Base-by-base conservation (phyloP, 2,888 invertebrate species). In the Leucoptera coffeella region DNA sequence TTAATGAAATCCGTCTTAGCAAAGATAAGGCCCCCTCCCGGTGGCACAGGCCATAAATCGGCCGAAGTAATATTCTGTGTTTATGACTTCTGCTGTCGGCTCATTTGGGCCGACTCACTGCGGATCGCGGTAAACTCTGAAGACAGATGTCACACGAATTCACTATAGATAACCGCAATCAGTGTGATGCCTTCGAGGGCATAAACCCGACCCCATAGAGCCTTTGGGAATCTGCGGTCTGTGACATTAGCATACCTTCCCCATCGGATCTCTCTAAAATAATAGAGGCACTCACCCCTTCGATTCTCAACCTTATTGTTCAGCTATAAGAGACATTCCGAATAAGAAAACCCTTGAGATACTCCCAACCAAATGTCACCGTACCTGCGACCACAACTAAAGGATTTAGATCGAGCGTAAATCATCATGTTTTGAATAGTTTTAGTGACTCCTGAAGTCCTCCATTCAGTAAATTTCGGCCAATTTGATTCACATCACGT, bases 1-100 rank as follows among this genome's bases (percentile, higher is more conserved):
- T 64, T 69, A 69, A 69, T 69, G 65, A 69, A 67, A 65, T 65
- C 59, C 61, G 60, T 67, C 59, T 62, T 62, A 62, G 12, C 45
- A 49, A 38, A 62, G 67, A 65, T 64, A 64, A 61, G 57, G 44
- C 30, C 25, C 28, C 55, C 43, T 43, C 42, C 47, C 37, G 22
- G 30, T 25, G 25, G 28, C 25, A 44, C 41, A 42, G 32, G 36
- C 42, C 40, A 54, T 62, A 62, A 58, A 58, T 54, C 57, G 59
- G 57, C 56, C 36, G 22, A 35, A 35, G 48, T 50, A 47, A 56
- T 56, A 58, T 50, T 44, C 42, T 40, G n/a, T n/a, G n/a, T n/a
- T n/a, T n/a, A n/a, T n/a, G n/a, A n/a, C n/a, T n/a, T n/a, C n/a
- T n/a, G n/a, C n/a, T n/a, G n/a, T n/a, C n/a, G n/a, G n/a, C n/a